A percentile compares a stretch with the other conserved stretches of the same genome.
phyloP scores from a whole-genome alignment of 1,140 invertebrate species.

The Aradophagus sp. region DNA sequence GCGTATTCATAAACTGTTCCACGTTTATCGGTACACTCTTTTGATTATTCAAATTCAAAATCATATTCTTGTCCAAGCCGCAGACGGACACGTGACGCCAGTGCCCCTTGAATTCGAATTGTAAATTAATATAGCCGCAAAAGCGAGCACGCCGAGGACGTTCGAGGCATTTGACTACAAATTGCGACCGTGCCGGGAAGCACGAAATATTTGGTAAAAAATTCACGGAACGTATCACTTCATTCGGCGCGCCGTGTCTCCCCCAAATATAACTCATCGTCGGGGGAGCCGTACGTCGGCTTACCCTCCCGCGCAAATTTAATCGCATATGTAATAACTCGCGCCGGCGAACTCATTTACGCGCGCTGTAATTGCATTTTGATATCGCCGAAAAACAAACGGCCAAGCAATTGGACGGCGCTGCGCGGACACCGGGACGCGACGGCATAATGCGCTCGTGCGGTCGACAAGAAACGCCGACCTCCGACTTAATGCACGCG shows the following conservation, averaged over 20 bases:
- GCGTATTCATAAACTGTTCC: too few species aligned
- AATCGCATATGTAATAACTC: slow-evolving; percentile 58
- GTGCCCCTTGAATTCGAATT: too few species aligned
- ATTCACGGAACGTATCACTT: slow-evolving; percentile 36
- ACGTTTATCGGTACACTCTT: too few species aligned
- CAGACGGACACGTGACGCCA: too few species aligned
- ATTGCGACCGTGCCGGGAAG: neutral
- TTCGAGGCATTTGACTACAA: slow-evolving; percentile 7
- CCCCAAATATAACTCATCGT: slow-evolving; percentile 45
- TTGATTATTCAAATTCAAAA: too few species aligned
- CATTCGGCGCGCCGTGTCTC: neutral
- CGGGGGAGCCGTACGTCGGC: slow-evolving; percentile 42
- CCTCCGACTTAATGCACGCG: slow-evolving; percentile 36
- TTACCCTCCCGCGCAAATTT: slow-evolving; percentile 50
- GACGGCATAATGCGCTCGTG: slow-evolving; percentile 32
- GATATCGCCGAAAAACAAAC: slow-evolving; percentile 57
- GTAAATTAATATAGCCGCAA: too few species aligned
- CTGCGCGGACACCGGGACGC: slow-evolving; percentile 16
- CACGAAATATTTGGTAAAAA: slow-evolving; percentile 34
- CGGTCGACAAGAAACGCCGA: slow-evolving; percentile 29
- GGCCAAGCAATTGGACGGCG: slow-evolving; percentile 47
- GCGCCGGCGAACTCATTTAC: slow-evolving; percentile 53
- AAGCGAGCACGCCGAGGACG: too few species aligned
- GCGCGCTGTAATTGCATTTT: slow-evolving; percentile 55
- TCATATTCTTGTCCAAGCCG: too few species aligned